Conservation (phyloP, 2,797 vertebrate genomes). For the Eidolon dupreanum region DNA sequence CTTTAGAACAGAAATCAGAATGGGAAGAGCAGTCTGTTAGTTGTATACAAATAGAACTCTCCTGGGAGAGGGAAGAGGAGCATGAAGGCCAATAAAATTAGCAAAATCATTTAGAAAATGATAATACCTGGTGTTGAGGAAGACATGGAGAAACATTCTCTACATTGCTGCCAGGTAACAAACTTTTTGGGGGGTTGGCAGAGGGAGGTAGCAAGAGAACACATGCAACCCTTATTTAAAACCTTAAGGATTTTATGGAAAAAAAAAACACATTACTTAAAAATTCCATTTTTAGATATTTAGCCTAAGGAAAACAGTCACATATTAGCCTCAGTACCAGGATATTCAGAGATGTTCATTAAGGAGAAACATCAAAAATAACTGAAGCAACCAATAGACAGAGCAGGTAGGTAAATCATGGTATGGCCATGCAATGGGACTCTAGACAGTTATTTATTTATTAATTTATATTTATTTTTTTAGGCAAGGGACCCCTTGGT, state of each 20-base stretch:
- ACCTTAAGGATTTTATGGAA: background rate
- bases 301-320: background rate
- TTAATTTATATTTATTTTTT: no score
- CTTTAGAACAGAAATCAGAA: constrained; percentile 25
- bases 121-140: background rate
- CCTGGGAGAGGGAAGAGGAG: background rate
- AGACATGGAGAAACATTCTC: background rate
- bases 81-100: background rate
- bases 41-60: background rate
- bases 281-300: background rate
- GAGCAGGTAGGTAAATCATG: background rate
- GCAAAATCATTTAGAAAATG: background rate
- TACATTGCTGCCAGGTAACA: background rate
- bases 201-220: no score
- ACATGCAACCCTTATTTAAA: background rate
- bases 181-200: no score
- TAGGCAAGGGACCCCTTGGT: no score
- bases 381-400: background rate
- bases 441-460: background rate
- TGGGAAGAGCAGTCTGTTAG: background rate
- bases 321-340: background rate
- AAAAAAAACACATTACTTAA: background rate
- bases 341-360: background rate
- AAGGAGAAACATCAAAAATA: background rate
- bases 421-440: background rate